These are phyloP conservation scores for Drosophila repletoides DNA, from an alignment of 1,140 invertebrate genomes.

Conservation along the genomic window DNA sequence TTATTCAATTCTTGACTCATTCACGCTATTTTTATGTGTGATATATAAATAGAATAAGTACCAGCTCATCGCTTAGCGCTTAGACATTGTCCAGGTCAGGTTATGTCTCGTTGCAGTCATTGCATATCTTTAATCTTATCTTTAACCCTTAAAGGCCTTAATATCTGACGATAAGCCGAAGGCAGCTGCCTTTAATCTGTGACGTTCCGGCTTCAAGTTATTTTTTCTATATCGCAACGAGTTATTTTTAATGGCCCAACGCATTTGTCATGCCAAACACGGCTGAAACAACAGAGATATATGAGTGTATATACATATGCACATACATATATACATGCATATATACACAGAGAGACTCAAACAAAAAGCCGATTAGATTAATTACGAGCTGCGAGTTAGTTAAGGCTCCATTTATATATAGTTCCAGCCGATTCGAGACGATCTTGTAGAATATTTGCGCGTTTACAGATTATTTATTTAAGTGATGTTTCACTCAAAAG, in stretches of 20 bases:
- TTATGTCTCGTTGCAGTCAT: no score
- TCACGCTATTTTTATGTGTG: no score
- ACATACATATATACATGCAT: neutral
- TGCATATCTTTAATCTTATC: neutral
- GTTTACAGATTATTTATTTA: neutral
- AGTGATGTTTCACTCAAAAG: neutral
- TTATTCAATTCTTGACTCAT: no score
- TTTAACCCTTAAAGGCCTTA: neutral
- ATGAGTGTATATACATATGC: neutral
- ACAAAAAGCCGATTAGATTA: neutral
- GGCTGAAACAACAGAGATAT: slow-evolving; percentile 21
- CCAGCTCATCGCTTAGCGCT: no score
- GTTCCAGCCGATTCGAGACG: neutral
- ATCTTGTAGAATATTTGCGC: no score
- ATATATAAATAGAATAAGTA: no score
- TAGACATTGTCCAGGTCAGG: slow-evolving; percentile 8
- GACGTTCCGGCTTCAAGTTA: slow-evolving; percentile 14
- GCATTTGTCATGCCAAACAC: slow-evolving; percentile 28
- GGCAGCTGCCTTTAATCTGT: slow-evolving; percentile 5
- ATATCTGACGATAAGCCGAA: slow-evolving; percentile 24
- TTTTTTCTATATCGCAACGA: slow-evolving; percentile 8
- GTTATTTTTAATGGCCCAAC: slow-evolving; percentile 19
- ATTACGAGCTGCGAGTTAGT: neutral
- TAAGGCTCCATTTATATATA: neutral
- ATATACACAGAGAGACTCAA: neutral